Conservation (phyloP, 2,888 invertebrate species). For the Ennomos erosarius region DNA sequence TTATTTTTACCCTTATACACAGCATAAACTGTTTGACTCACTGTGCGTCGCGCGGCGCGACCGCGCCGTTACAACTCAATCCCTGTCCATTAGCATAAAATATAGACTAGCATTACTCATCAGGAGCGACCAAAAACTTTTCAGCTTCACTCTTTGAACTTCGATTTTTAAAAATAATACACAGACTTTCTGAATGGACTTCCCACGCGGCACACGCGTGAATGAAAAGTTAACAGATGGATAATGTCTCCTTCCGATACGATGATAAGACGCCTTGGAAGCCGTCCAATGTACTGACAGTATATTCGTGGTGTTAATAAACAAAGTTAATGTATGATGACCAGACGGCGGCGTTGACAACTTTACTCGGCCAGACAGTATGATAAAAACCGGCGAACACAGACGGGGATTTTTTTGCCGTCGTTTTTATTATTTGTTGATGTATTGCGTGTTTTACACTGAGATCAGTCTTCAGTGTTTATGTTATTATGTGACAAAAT, state of each 20-base stretch:
- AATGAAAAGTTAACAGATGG: conserved; percentile 56
- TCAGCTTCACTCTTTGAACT: no score
- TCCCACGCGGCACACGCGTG: conserved; percentile 46
- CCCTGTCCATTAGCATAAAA: no score
- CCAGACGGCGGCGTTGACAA: conserved; percentile 74
- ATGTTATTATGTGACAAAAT: no score
- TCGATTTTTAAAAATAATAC: background rate
- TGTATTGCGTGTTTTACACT: no score
- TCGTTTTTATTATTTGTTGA: conserved; percentile 4
- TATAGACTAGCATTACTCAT: no score
- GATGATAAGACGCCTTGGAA: conserved; percentile 55
- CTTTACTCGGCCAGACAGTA: conserved; percentile 62
- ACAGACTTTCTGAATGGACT: conserved; percentile 41
- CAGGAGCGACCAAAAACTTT: no score
- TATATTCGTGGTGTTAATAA: conserved; percentile 64
- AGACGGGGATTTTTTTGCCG: conserved; percentile 12
- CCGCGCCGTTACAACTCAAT: no score
- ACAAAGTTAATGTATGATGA: conserved; percentile 58
- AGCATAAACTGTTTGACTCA: no score
- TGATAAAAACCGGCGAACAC: conserved; percentile 33
- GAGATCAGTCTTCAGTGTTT: no score
- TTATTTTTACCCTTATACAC: no score
- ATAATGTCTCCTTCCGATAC: conserved; percentile 46
- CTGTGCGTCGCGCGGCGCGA: no score
- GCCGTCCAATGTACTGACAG: conserved; percentile 51